Conservation (phyloP, 2,113 vertebrate species). For the Periophthalmus modestus region DNA sequence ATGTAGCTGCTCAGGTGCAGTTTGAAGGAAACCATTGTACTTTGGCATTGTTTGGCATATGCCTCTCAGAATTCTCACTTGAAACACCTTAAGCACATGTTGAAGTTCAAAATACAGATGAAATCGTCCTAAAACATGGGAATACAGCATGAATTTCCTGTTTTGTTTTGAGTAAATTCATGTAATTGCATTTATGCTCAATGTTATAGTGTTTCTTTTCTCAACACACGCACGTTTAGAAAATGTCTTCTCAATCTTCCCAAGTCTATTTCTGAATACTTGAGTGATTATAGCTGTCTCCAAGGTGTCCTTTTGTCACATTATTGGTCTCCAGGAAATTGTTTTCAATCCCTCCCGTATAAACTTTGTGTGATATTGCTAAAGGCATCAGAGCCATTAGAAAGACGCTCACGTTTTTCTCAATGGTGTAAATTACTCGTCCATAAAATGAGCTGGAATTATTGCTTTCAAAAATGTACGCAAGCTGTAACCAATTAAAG, state of each 20-base stretch:
- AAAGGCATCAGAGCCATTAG: constrained; percentile 25
- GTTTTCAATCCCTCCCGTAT: constrained; percentile 28
- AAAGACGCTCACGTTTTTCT: constrained; percentile 36
- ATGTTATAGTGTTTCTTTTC: constrained; percentile 4
- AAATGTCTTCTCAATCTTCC: constrained; percentile 9
- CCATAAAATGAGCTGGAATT: constrained; percentile 29
- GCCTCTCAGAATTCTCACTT: neutral
- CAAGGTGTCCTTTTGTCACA: constrained; percentile 38
- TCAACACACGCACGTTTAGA: constrained; percentile 7
- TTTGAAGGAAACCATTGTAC: neutral
- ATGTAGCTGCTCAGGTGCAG: neutral
- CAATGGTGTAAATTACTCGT: constrained; percentile 41
- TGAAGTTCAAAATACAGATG: neutral
- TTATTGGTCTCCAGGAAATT: constrained; percentile 30
- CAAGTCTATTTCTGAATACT: constrained; percentile 4
- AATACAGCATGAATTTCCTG: neutral
- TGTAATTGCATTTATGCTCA: neutral
- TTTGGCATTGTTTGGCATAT: neutral
- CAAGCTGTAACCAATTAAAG: constrained; percentile 41
- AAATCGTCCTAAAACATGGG: neutral
- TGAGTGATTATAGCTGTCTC: constrained; percentile 27
- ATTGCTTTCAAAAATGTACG: constrained; percentile 25
- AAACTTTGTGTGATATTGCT: constrained; percentile 34
- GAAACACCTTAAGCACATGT: neutral
- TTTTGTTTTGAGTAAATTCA: neutral